Percentiles rank a stretch among this genome's conserved stretches.
Conservation (phyloP, 2,888 invertebrate species). For the Sarcophaga carnaria region DNA sequence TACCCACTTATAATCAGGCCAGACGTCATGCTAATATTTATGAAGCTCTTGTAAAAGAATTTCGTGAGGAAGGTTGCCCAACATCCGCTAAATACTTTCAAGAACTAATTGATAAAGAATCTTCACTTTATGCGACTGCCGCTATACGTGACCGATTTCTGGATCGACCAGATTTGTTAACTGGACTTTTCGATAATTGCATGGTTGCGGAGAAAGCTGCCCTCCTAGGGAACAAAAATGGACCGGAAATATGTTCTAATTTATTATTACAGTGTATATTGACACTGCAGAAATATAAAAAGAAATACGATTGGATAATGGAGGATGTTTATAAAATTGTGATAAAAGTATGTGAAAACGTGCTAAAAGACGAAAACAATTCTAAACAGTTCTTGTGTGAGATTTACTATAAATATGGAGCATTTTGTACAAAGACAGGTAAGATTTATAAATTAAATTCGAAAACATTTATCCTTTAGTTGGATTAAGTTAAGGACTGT, state of each 20-base stretch:
- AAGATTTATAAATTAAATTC: slow-evolving; percentile 15
- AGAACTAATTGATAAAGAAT: slow-evolving; percentile 74
- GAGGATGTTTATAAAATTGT: slow-evolving; percentile 74
- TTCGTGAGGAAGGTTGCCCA: slow-evolving; percentile 75
- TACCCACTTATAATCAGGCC: slow-evolving; percentile 72
- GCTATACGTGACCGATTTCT: slow-evolving; percentile 73
- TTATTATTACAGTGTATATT: slow-evolving; percentile 74
- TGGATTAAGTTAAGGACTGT: not conserved
- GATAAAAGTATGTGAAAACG: slow-evolving; percentile 69
- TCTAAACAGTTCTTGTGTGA: slow-evolving; percentile 74
- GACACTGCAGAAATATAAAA: slow-evolving; percentile 71
- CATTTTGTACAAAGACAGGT: slow-evolving; percentile 61
- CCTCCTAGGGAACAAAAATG: slow-evolving; percentile 64
- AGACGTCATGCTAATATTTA: slow-evolving; percentile 73
- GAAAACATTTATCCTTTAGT: not conserved
- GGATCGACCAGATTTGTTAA: slow-evolving; percentile 73
- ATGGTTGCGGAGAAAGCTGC: slow-evolving; percentile 74
- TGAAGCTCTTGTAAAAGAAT: slow-evolving; percentile 74
- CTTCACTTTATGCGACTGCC: slow-evolving; percentile 67
- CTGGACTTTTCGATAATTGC: slow-evolving; percentile 74
- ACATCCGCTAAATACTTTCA: slow-evolving; percentile 74
- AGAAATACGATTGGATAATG: slow-evolving; percentile 74
- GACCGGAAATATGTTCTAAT: slow-evolving; percentile 71
- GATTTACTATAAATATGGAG: slow-evolving; percentile 74
- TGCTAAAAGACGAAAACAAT: slow-evolving; percentile 65